phyloP scores from a whole-genome alignment of 2,888 invertebrate species.

The Drosophila anceps region DNA sequence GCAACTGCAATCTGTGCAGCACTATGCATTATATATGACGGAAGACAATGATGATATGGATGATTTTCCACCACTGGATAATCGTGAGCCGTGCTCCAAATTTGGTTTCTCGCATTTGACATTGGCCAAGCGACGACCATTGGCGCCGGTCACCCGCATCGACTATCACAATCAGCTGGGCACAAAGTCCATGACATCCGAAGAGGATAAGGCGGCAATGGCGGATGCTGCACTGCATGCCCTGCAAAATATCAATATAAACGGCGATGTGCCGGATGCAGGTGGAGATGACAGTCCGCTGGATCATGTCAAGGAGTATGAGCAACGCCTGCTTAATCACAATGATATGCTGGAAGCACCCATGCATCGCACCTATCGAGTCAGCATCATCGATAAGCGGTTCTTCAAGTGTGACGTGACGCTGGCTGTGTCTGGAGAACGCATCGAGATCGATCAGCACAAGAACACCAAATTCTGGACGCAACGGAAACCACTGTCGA shows the following conservation, averaged over 20 bases:
- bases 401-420: constrained; percentile 93
- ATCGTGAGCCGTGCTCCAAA: constrained; percentile 95
- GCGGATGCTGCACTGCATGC: constrained; percentile 80
- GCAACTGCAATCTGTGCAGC: constrained; percentile 88
- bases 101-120: constrained; percentile 96
- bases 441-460: constrained; percentile 94
- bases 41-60: constrained; percentile 96
- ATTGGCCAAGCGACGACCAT: constrained; percentile 89
- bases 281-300: constrained; percentile 43
- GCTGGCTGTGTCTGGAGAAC: constrained; percentile 94
- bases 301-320: constrained; percentile 85
- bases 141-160: constrained; percentile 80
- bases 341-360: constrained; percentile 94
- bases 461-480: constrained; percentile 88
- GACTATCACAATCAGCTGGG: constrained; percentile 78
- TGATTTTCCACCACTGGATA: constrained; percentile 96
- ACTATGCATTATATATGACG: constrained; percentile 96
- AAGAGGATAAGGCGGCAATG: constrained; percentile 84
- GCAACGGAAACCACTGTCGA: constrained; percentile 92
- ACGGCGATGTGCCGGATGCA: constrained; percentile 63
- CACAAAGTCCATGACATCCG: constrained; percentile 85
- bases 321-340: constrained; percentile 90
- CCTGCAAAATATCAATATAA: constrained; percentile 66
- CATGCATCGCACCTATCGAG: constrained; percentile 92
- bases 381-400: constrained; percentile 92